Conservation (phyloP, 2,888 invertebrate species). For the Celastrina argiolus region DNA sequence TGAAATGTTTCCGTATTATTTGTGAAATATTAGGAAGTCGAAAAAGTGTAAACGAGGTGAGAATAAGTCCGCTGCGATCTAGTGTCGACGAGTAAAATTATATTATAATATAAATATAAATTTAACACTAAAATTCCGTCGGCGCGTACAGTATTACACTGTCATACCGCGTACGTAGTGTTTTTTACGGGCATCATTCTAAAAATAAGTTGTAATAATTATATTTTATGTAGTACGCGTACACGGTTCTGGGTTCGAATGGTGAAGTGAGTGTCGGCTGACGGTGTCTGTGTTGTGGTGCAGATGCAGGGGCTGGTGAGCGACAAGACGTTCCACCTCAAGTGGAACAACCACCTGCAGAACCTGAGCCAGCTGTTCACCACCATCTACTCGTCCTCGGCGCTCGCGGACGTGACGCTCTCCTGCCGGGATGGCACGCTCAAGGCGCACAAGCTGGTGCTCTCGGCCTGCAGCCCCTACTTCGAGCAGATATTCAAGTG, state of each 20-base stretch:
- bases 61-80: conserved; percentile 54
- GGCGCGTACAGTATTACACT: conserved; percentile 75
- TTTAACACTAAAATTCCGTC: conserved; percentile 73
- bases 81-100: conserved; percentile 51
- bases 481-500: conserved; percentile 85
- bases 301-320: conserved; percentile 79
- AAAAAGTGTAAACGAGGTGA: conserved; percentile 71
- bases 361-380: conserved; percentile 84
- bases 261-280: conserved; percentile 61
- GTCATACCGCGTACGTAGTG: conserved; percentile 79
- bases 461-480: conserved; percentile 86
- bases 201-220: conserved; percentile 79
- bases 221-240: conserved; percentile 76
- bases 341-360: conserved; percentile 85
- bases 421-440: conserved; percentile 84
- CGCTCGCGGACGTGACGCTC: conserved; percentile 83
- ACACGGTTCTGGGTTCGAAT: conserved; percentile 71
- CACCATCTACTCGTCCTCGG: conserved; percentile 82
- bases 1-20: conserved; percentile 77
- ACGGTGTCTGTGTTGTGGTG: conserved; percentile 64
- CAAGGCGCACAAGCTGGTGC: conserved; percentile 83
- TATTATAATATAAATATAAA: conserved; percentile 62
- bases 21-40: conserved; percentile 73
- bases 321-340: conserved; percentile 82
- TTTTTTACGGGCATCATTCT: conserved; percentile 79